A percentile compares a stretch with the other conserved stretches of the same genome.
Conservation (phyloP, 2,113 vertebrate species). For the Micronycteris hirsuta region DNA sequence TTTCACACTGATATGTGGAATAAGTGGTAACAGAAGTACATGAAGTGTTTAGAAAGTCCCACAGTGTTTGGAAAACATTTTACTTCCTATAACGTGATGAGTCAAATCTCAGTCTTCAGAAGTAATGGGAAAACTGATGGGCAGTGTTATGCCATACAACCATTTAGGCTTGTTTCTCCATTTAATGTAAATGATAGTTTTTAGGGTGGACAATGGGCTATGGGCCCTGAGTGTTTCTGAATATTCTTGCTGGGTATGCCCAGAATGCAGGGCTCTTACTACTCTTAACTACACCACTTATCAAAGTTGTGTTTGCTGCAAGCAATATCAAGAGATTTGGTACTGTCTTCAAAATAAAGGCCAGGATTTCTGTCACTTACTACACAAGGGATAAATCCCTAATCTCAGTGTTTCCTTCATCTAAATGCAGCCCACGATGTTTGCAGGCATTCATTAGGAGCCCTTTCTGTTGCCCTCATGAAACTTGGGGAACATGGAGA, state of each 20-base stretch:
- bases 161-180: background rate
- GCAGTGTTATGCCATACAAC: background rate
- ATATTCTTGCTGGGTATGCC: background rate
- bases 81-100: background rate
- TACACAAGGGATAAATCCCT: background rate
- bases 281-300: background rate
- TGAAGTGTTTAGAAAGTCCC: background rate
- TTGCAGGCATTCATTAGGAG: background rate
- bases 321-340: background rate
- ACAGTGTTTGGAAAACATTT: background rate
- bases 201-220: background rate
- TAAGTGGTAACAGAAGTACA: background rate
- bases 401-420: background rate
- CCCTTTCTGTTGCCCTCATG: background rate
- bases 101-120: background rate
- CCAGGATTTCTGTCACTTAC: background rate
- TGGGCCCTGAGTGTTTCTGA: background rate
- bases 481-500: background rate
- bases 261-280: background rate
- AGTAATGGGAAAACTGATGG: background rate
- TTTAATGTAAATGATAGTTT: background rate
- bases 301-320: conserved; percentile 1
- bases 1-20: background rate
- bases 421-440: background rate
- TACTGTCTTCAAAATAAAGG: background rate